Conservation (phyloP, 1,140 invertebrate genomes). For the Tachypleus tridentatus region DNA sequence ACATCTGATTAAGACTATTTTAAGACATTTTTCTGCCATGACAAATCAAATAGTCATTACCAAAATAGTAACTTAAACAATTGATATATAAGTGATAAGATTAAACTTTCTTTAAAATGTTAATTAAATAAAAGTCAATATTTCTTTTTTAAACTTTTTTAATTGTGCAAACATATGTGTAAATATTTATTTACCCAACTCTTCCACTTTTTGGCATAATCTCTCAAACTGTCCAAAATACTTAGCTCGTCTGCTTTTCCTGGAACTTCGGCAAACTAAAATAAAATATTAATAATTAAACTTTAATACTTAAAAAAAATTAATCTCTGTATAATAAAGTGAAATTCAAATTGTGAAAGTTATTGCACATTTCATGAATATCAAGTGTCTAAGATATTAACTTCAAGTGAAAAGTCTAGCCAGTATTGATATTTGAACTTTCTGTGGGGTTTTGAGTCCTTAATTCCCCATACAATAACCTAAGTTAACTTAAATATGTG, state of each 20-base stretch:
- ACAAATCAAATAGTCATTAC: no score
- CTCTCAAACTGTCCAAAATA: constrained; percentile 21
- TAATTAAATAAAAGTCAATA: constrained; percentile 11
- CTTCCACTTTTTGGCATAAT: constrained; percentile 25
- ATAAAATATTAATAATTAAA: neutral
- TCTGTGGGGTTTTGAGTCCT: neutral
- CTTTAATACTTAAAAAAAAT: no score
- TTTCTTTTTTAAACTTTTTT: neutral
- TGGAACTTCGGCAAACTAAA: constrained; percentile 20
- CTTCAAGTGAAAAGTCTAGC: neutral
- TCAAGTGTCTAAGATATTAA: no score
- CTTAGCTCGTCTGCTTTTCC: constrained; percentile 19
- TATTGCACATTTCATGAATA: no score
- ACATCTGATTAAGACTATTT: no score
- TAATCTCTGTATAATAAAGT: no score
- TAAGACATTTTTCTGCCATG: no score
- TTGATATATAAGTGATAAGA: no score
- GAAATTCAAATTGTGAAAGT: no score
- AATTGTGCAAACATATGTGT: neutral
- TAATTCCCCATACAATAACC: neutral
- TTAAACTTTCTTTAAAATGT: constrained; percentile 4
- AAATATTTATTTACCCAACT: constrained; percentile 20
- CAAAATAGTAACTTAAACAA: no score
- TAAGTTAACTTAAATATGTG: no score
- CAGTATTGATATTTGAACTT: neutral